Evolutionary conservation across 1,140 invertebrate genomes (phyloP).

Genomic region (Mylabris phalerata): DNA sequence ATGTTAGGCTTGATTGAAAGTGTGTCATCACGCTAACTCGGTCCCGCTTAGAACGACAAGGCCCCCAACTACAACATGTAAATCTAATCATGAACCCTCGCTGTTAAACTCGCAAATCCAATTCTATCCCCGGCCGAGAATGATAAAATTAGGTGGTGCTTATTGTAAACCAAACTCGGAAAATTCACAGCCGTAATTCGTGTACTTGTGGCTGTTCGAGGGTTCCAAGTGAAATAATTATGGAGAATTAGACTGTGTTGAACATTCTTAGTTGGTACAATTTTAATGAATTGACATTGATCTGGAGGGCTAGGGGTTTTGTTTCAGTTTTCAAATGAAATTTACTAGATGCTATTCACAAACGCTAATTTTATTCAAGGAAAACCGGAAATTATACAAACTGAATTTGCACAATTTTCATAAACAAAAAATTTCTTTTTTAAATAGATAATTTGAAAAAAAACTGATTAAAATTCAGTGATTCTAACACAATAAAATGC

Average conservation of each 20-base stretch:
- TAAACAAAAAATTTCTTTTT: too few relatives aligned
- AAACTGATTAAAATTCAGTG: too few relatives aligned
- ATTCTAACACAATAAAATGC: too few relatives aligned
- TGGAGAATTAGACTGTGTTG: constrained; percentile 36
- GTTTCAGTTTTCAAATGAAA: constrained; percentile 36
- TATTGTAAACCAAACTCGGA: constrained; percentile 47
- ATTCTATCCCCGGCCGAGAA: constrained; percentile 38
- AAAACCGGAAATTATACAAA: constrained; percentile 18
- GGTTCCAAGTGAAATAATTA: constrained; percentile 40
- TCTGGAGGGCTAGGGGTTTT: constrained; percentile 36
- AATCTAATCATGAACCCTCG: constrained; percentile 41
- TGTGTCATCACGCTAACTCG: constrained; percentile 30
- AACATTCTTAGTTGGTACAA: constrained; percentile 29
- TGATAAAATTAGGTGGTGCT: constrained; percentile 44
- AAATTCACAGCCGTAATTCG: constrained; percentile 42
- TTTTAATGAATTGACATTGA: constrained; percentile 43
- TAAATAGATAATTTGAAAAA: too few relatives aligned
- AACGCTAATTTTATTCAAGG: neutral
- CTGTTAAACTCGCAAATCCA: constrained; percentile 42
- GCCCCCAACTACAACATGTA: constrained; percentile 37
- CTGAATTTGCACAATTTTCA: constrained; percentile 12
- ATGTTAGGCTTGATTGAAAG: constrained; percentile 31
- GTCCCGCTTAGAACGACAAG: constrained; percentile 4
- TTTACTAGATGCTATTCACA: constrained; percentile 19
- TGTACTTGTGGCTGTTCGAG: constrained; percentile 33